Conservation (phyloP, 2,113 vertebrate species). For the Ameiurus melas region DNA sequence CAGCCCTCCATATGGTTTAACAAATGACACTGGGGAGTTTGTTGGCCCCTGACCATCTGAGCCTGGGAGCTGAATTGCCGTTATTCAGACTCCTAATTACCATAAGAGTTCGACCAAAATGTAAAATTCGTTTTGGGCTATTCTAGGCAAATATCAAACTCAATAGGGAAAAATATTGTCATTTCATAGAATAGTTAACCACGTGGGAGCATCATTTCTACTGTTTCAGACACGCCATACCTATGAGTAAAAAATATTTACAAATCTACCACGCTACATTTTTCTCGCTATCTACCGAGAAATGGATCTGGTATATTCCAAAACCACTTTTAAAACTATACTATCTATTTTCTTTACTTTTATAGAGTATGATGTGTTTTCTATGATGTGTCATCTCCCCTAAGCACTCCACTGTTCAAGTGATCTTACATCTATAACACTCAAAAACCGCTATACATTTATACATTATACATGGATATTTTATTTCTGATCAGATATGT, state of each 20-base stretch:
- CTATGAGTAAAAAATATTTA: neutral
- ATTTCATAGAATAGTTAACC: neutral
- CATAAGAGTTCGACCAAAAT: slow-evolving; percentile 25
- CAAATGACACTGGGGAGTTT: slow-evolving; percentile 35
- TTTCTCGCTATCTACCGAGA: neutral
- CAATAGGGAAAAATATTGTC: neutral
- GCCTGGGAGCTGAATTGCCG: slow-evolving; percentile 17
- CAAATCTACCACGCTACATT: neutral
- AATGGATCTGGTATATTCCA: neutral
- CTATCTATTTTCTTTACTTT: neutral
- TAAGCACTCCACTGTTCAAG: neutral
- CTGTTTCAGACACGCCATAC: neutral
- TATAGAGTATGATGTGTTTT: neutral
- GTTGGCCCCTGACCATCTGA: slow-evolving; percentile 17
- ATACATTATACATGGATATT: neutral
- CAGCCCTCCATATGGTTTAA: slow-evolving; percentile 36
- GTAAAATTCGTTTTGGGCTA: neutral
- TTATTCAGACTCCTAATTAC: slow-evolving; percentile 14
- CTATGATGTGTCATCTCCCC: no score
- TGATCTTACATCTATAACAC: neutral
- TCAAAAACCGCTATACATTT: neutral
- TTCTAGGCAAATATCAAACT: neutral
- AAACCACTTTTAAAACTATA: neutral
- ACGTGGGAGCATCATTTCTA: neutral
- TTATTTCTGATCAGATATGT: neutral